A percentile compares a stretch with the other conserved stretches of the same genome.
Conservation (phyloP, 2,113 vertebrate genomes). For the Gallinago undulata region DNA sequence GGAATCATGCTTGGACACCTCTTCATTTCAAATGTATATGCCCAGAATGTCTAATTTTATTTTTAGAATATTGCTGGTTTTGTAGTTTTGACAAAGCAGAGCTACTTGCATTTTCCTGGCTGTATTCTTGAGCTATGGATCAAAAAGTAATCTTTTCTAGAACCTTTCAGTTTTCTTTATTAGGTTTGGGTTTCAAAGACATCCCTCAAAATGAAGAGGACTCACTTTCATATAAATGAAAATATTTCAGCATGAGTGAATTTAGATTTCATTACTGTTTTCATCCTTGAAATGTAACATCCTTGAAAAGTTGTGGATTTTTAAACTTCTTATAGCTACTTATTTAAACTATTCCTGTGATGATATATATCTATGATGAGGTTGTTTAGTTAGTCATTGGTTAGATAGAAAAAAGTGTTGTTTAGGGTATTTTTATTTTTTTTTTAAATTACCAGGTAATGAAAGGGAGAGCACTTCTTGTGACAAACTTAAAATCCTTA, state of each 20-base stretch:
- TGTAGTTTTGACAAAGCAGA: background rate
- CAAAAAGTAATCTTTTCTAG: background rate
- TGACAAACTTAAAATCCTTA: background rate
- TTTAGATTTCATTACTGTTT: background rate
- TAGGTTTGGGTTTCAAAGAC: background rate
- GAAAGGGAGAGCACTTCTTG: rapidly evolving
- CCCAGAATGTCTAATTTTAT: background rate
- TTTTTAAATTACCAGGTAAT: background rate
- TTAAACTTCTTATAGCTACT: background rate
- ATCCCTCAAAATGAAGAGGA: background rate
- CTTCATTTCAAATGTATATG: background rate
- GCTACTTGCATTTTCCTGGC: background rate
- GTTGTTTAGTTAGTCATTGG: background rate
- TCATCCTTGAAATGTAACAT: background rate
- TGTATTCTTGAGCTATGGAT: background rate
- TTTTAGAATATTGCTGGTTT: background rate
- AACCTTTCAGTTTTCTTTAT: background rate
- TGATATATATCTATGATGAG: background rate
- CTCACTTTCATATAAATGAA: background rate
- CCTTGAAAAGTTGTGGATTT: background rate
- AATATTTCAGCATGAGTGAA: background rate
- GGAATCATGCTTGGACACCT: background rate
- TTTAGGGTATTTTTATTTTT: background rate
- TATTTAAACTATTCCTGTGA: background rate
- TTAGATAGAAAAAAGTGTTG: background rate